Percentiles rank a stretch among this genome's conserved stretches.
These are phyloP conservation scores for Pachydiplax longipennis DNA, from an alignment of 2,888 invertebrate species.

Conservation along the genomic window DNA sequence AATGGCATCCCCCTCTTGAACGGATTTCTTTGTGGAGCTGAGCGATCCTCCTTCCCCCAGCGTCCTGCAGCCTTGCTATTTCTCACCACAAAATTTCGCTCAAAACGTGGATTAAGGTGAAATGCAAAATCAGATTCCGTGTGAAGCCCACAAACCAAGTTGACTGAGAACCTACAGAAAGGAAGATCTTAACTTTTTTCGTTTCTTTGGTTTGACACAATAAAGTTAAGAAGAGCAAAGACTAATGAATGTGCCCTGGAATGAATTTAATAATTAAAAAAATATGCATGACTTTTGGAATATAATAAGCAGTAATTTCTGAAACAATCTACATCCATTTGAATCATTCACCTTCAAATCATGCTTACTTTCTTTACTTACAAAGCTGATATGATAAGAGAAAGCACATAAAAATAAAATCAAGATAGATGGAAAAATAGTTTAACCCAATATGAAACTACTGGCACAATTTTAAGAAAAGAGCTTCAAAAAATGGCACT, in stretches of 20 bases:
- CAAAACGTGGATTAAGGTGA: conserved; percentile 83
- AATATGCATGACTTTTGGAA: background rate
- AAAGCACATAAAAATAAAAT: too few relatives aligned
- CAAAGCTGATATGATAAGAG: too few relatives aligned
- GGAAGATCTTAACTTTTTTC: conserved; percentile 55
- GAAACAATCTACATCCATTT: too few relatives aligned
- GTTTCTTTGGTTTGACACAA: conserved; percentile 59
- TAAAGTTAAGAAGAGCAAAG: background rate
- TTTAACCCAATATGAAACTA: too few relatives aligned
- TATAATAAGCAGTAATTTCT: too few relatives aligned
- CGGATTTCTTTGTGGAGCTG: conserved; percentile 58
- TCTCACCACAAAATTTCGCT: conserved; percentile 78
- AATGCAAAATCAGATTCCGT: conserved; percentile 69
- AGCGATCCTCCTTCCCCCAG: conserved; percentile 83
- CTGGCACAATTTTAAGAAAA: too few relatives aligned
- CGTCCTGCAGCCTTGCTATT: conserved; percentile 71
- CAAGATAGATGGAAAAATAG: too few relatives aligned
- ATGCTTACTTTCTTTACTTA: too few relatives aligned
- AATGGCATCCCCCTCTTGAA: conserved; percentile 63
- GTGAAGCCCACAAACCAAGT: conserved; percentile 63
- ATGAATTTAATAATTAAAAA: background rate
- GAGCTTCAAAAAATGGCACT: too few relatives aligned
- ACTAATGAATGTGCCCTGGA: background rate
- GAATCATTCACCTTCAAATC: too few relatives aligned
- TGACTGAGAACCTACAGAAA: conserved; percentile 68